These are phyloP conservation scores for Drosophila kurseongensis DNA, from an alignment of 1,140 invertebrate species.

Conservation along the genomic window DNA sequence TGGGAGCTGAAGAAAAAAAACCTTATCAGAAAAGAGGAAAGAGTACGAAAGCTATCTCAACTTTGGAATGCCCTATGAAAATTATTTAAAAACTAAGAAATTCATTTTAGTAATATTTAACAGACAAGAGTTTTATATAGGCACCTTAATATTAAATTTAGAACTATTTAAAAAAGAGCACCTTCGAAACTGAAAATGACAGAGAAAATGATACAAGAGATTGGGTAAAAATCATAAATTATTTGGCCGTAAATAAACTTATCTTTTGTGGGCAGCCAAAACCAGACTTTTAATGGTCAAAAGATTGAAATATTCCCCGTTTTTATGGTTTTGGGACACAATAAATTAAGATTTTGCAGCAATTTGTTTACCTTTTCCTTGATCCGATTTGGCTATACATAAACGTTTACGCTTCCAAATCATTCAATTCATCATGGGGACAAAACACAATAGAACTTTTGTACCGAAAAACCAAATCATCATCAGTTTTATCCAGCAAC, in stretches of 20 bases:
- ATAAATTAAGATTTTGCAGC: not conserved
- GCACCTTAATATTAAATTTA: not conserved
- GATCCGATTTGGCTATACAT: not conserved
- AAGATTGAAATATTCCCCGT: conserved; percentile 24
- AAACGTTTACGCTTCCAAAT: conserved; percentile 3
- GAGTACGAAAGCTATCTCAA: conserved; percentile 1
- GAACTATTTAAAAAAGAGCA: no score
- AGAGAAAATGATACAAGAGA: not conserved
- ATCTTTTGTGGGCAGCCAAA: conserved; percentile 13
- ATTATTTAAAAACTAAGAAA: not conserved
- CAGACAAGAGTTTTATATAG: not conserved
- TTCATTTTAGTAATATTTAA: no score
- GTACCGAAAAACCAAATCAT: conserved; percentile 38
- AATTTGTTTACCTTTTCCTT: conserved; percentile 17
- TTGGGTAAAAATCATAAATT: not conserved
- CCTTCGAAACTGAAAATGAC: not conserved
- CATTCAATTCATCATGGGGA: not conserved
- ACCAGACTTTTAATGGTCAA: conserved; percentile 19
- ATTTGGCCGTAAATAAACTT: conserved; percentile 15
- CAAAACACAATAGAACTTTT: conserved; percentile 17
- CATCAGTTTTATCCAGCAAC: conserved; percentile 46
- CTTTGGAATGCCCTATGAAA: conserved; percentile 15
- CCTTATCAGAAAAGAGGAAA: conserved; percentile 4
- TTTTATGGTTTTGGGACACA: conserved; percentile 21
- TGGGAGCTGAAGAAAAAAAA: conserved; percentile 45